Percentiles rank a stretch among this genome's conserved stretches.
These are phyloP conservation scores for Pegea sp. DNA, from an alignment of 23 tunicate genomes.

Conservation along the genomic window DNA sequence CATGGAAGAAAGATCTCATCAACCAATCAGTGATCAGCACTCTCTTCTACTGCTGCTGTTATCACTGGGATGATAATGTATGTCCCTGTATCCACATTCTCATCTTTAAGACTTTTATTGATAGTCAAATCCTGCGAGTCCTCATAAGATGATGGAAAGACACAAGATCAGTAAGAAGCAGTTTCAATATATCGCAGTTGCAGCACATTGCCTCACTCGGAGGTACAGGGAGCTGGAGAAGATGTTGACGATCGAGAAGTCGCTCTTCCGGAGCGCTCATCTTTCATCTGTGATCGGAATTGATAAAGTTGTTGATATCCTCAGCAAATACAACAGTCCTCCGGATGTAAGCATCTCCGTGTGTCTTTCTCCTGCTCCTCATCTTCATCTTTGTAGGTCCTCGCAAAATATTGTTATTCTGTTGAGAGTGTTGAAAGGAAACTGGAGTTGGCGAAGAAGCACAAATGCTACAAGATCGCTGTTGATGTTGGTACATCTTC, in stretches of 20 bases:
- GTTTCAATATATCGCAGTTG: constrained; percentile 26
- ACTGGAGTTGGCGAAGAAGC: constrained; percentile 30
- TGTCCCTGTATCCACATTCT: not conserved
- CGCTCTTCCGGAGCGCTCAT: constrained; percentile 41
- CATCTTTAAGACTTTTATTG: not conserved
- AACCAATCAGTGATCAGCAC: constrained; percentile 35
- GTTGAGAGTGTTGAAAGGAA: constrained; percentile 30
- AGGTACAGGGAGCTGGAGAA: constrained; percentile 11
- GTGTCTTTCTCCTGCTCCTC: not conserved
- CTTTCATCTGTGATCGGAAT: constrained; percentile 49
- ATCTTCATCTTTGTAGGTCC: constrained; percentile 13
- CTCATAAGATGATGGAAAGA: constrained; percentile 17
- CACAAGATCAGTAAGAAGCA: constrained; percentile 53
- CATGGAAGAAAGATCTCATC: constrained; percentile 28
- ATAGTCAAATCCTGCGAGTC: constrained; percentile 4
- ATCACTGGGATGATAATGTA: constrained; percentile 49
- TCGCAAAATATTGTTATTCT: constrained; percentile 57
- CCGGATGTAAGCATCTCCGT: constrained; percentile 9
- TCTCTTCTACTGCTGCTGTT: constrained; percentile 58
- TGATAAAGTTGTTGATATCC: constrained; percentile 68
- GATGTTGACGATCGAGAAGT: constrained; percentile 20
- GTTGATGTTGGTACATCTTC: constrained; percentile 28
- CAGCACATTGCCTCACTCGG: constrained; percentile 60
- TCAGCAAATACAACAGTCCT: constrained; percentile 56
- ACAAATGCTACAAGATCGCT: constrained; percentile 36